These are phyloP conservation scores for Trissonchulus sp. DNA, from an alignment of 2,888 invertebrate genomes.

Conservation along the genomic window DNA sequence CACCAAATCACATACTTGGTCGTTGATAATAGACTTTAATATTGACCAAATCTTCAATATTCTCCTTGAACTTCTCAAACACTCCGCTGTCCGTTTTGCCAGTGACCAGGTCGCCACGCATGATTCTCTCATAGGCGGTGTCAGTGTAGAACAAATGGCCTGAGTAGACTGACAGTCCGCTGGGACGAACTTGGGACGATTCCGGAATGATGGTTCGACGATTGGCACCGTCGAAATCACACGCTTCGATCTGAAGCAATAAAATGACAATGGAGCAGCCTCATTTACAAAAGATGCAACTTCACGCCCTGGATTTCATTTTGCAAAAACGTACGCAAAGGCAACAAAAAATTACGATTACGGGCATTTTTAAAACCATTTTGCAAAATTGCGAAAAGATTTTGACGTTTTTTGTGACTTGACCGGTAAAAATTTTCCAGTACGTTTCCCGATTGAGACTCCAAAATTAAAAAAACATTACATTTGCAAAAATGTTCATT, in stretches of 20 bases:
- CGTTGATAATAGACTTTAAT: slow-evolving; percentile 81
- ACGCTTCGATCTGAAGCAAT: slow-evolving; percentile 48
- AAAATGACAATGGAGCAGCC: slow-evolving; percentile 3
- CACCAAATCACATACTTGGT: slow-evolving; percentile 9
- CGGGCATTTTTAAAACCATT: no score
- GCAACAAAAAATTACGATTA: no score
- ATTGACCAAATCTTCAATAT: slow-evolving; percentile 64
- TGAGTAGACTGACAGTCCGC: slow-evolving; percentile 73
- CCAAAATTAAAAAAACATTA: no score
- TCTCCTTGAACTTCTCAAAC: slow-evolving; percentile 69
- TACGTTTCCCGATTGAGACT: no score
- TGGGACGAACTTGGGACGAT: slow-evolving; percentile 68
- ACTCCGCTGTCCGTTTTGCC: background rate
- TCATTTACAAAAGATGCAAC: no score
- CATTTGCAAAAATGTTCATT: no score
- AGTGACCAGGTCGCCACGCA: slow-evolving; percentile 29
- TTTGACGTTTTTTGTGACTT: no score
- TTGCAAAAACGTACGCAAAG: no score
- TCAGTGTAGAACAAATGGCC: slow-evolving; percentile 78
- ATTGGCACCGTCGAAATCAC: slow-evolving; percentile 62
- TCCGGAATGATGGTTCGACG: slow-evolving; percentile 63
- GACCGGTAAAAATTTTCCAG: no score
- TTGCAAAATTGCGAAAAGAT: no score
- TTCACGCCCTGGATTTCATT: no score
- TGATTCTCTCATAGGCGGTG: slow-evolving; percentile 66